Base-by-base conservation (phyloP, 2,797 vertebrate genomes). In the Muraenolepis orangiensis region DNA sequence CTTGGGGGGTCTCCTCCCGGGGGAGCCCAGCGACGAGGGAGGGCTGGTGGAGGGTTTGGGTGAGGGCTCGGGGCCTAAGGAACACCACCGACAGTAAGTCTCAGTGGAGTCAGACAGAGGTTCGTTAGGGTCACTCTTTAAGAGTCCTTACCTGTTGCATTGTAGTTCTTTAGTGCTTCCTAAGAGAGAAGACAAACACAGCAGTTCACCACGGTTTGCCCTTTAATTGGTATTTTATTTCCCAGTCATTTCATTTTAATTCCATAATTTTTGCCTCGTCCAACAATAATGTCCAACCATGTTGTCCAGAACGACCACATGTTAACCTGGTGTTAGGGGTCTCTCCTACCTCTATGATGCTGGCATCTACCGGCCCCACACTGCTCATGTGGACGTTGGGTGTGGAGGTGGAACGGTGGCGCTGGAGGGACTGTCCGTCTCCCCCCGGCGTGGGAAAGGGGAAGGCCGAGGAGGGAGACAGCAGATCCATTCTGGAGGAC, bases 311-410 rank as follows among this genome's bases (percentile, higher is more conserved):
- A n/a, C n/a, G n/a, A n/a, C n/a, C n/a, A n/a, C n/a, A n/a, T n/a
- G n/a, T n/a, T n/a, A n/a, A n/a, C n/a, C n/a, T n/a, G n/a, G n/a
- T n/a, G n/a, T n/a, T n/a, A n/a, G n/a, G n/a, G n/a, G n/a, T n/a
- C n/a, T n/a, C n/a, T n/a, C n/a, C n/a, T 78, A 96, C 96, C 96
- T 98, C 96, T 69, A 95, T 91, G 75, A 94, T 84, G 84, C 81
- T 81, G 69, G 82, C 88, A 67, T 90, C 93, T 31, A 88, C 90
- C 0, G 95, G 93, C 40, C 91, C 91, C 64, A 95, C 91, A 93
- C 96, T 96, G 90, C 96, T 90, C 93, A 97, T 97, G 76, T 98
- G 95, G 73, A 98, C 96, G 3, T 97, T 98, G 76, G 96, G 96
- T 38, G 96, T 97, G 78, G 96, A 98, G 6, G 96, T 97, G 86